Base-by-base conservation (phyloP, 2,797 vertebrate species). In the Xenops minutus region DNA sequence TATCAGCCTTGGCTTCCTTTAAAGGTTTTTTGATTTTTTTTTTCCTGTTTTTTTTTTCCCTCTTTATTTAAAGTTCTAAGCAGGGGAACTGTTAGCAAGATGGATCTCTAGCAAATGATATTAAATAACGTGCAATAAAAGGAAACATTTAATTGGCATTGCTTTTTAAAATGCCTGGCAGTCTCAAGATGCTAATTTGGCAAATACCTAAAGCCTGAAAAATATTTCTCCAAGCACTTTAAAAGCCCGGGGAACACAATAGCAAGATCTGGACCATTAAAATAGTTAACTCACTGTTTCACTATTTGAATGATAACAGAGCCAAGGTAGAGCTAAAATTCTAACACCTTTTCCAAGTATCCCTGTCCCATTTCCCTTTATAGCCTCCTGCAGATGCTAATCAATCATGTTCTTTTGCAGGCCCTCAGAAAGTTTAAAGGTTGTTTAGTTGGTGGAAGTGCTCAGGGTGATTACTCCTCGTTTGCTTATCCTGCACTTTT, bases 371-470 rank as follows among this genome's bases (percentile, higher is more conserved):
- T 92, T 89, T 81, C 67, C n/a, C 68, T 83, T 95, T 81, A 84
- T 30, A 89, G 68, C 74, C 64, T 92, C 30, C 10, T 16, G 39
- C 64, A 89, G 91, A 61, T 88, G 89, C 79, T 97, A 94, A 97
- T 97, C 96, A 93, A 93, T 97, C 93, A 95, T 75, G 39, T 76
- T 93, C 49, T 84, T 95, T 81, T 83, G 72, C 46, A 92, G 89
- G 88, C 80, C 93, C 87, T 93, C 88, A 19, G 54, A 81, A 97
- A 96, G 89, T 88, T 95, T 91, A 97, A 95, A 95, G 95, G 95
- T 96, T 95, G 61, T 91, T 89, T 87, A 94, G 88, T 49, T 90
- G 76, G 85, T 89, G 59, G 78, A 89, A 75, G 58, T 69, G 89
- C 80, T 92, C 48, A 15, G 93, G 88, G 82, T 95, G 84, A 95